phyloP scores from a whole-genome alignment of 2,113 vertebrate genomes.

The Bagarius yarrelli region DNA sequence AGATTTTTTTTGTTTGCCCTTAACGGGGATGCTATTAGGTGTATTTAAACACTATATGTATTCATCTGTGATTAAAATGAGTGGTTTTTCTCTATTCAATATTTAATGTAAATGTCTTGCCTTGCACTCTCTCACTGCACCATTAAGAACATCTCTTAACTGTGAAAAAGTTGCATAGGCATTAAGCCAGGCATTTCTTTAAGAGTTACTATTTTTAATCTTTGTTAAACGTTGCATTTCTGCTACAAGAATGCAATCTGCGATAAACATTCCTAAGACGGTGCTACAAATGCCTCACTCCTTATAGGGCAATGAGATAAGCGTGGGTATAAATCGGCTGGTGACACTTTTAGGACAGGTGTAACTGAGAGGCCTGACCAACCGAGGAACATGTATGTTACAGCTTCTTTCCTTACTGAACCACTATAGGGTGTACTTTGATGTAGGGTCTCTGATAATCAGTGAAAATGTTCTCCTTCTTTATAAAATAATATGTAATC shows the following conservation, averaged over 20 bases:
- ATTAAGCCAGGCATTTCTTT: not conserved
- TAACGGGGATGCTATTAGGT: not conserved
- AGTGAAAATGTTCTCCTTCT: not conserved
- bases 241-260: not conserved
- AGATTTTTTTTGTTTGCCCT: not conserved
- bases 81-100: not conserved
- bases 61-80: not conserved
- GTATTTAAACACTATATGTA: not conserved
- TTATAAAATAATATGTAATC: not conserved
- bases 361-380: constrained; percentile 60
- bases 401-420: constrained; percentile 42
- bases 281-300: constrained; percentile 57
- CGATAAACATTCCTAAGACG: not conserved
- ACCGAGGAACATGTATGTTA: constrained; percentile 54
- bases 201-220: not conserved
- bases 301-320: constrained; percentile 69
- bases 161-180: not conserved
- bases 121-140: not conserved
- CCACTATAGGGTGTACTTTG: constrained; percentile 2
- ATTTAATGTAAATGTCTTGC: not conserved
- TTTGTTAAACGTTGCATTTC: not conserved
- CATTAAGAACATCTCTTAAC: not conserved
- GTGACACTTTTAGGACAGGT: constrained; percentile 70
- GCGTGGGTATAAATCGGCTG: constrained; percentile 58
- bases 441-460: not conserved